A percentile compares a stretch with the other conserved stretches of the same genome.
phyloP scores from a whole-genome alignment of 2,888 invertebrate genomes.

The Pseudanteris insignis region DNA sequence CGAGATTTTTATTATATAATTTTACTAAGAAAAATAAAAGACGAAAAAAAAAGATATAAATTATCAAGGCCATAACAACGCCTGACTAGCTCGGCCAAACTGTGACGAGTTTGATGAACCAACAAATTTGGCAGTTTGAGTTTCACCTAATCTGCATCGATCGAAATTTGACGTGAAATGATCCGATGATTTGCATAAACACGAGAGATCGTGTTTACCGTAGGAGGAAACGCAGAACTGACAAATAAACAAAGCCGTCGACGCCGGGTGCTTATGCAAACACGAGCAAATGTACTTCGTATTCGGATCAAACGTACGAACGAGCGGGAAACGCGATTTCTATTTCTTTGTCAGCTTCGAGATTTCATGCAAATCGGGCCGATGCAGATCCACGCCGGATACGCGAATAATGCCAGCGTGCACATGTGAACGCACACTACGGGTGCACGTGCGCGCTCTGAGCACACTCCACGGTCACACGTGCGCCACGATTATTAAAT shows the following conservation, averaged over 20 bases:
- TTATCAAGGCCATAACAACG: too few relatives aligned
- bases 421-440: slow-evolving; percentile 17
- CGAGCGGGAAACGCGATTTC: slow-evolving; percentile 26
- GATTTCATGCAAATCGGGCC: slow-evolving; percentile 39
- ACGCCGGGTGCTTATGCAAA: slow-evolving; percentile 32
- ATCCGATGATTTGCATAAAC: too few relatives aligned
- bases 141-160: too few relatives aligned
- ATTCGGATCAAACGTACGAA: slow-evolving; percentile 40
- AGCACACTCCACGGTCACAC: slow-evolving; percentile 34
- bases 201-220: too few relatives aligned
- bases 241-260: slow-evolving; percentile 22
- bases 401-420: slow-evolving; percentile 37
- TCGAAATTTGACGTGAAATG: too few relatives aligned
- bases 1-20: too few relatives aligned
- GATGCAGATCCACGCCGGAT: slow-evolving; percentile 18
- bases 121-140: neutral
- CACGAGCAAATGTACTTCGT: slow-evolving; percentile 18
- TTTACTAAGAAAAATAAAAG: too few relatives aligned
- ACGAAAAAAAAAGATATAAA: too few relatives aligned
- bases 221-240: slow-evolving; percentile 12
- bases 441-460: slow-evolving; percentile 34
- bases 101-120: too few relatives aligned
- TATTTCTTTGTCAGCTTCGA: slow-evolving; percentile 31
- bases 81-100: too few relatives aligned
- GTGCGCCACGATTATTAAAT: slow-evolving; percentile 42